Conservation (phyloP, 2,888 invertebrate species). For the Vanessa cardui region DNA sequence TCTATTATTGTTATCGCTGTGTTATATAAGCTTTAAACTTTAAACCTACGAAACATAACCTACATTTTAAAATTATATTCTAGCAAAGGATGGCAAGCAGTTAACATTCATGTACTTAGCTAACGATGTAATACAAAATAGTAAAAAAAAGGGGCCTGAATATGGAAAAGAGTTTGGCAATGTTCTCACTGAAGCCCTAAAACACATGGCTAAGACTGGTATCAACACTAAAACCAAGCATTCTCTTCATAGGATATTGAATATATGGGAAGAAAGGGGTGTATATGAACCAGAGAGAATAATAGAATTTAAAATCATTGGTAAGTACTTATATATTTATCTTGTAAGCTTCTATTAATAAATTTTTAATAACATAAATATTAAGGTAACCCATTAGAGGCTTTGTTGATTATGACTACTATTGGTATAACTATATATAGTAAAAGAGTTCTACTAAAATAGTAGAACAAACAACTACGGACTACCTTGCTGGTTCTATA, state of each 20-base stretch:
- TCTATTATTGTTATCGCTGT: too few relatives aligned
- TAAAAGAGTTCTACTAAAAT: too few relatives aligned
- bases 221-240: slow-evolving; percentile 92
- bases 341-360: too few relatives aligned
- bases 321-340: slow-evolving; percentile 50
- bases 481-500: too few relatives aligned
- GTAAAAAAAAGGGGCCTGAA: slow-evolving; percentile 98
- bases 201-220: slow-evolving; percentile 89
- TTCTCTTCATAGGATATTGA: slow-evolving; percentile 90
- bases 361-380: too few relatives aligned
- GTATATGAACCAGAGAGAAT: slow-evolving; percentile 93
- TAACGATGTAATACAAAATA: slow-evolving; percentile 99
- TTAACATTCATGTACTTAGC: slow-evolving; percentile 98
- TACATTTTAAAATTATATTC: slow-evolving; percentile 50
- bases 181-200: slow-evolving; percentile 91
- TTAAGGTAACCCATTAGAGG: too few relatives aligned
- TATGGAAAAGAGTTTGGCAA: slow-evolving; percentile 94
- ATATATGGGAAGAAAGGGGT: slow-evolving; percentile 96
- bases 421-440: too few relatives aligned
- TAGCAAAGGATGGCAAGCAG: slow-evolving; percentile 93
- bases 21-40: not conserved
- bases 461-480: too few relatives aligned
- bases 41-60: slow-evolving; percentile 20
- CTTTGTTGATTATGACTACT: too few relatives aligned
- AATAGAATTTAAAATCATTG: slow-evolving; percentile 88